Evolutionary conservation across 2,113 vertebrate species (phyloP), one percentile per base, ranked within the genome.

Genomic region (Tychaedon coryphoeus): DNA sequence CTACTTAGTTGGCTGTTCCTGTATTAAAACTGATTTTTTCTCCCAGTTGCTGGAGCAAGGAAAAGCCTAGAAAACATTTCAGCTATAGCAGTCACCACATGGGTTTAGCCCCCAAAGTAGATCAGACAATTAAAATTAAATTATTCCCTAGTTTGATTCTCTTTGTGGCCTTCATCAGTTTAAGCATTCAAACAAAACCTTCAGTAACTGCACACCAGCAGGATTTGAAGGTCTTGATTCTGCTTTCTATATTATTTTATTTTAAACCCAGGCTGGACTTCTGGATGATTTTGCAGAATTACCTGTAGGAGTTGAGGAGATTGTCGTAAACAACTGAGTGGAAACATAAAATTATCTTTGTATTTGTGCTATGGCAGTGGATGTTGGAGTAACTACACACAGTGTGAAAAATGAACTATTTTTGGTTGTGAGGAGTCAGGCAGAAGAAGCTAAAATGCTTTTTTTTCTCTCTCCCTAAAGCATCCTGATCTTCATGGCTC

Each of bases 401-500:
- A 10, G 8, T 11, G 7, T 14, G 53, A 40, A 88, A 92, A 91
- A n/a, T 0, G 0, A 4, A 15, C 9, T 19, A 1, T 0, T 62
- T 80, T 54, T 66, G 40, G 36, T 84, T 42, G 40, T 29, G 17
- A 67, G n/a, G 10, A 77, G 22, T 7, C 47, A 51, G 71, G 73
- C 31, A 79, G 31, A 77, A 66, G 47, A 77, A 24, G 75, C 72
- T 96, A 60, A 93, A 72, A 73, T 4, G 18, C 18, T 88, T 92
- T 70, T 94, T 91, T 25, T 94, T 70, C 88, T 51, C 62, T 86
- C 94, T 95, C 73, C 93, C 85, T 96, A 48, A 95, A 99, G 99
- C 97, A 99, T 99, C 97, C 98, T 99, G 97, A 99, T 99, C 97
- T 99, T 99, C 97, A 99, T 99, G 99, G 99, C 99, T 69, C 98